Conservation (phyloP, 2,113 vertebrate genomes). For the Phalacrocorax carbo region DNA sequence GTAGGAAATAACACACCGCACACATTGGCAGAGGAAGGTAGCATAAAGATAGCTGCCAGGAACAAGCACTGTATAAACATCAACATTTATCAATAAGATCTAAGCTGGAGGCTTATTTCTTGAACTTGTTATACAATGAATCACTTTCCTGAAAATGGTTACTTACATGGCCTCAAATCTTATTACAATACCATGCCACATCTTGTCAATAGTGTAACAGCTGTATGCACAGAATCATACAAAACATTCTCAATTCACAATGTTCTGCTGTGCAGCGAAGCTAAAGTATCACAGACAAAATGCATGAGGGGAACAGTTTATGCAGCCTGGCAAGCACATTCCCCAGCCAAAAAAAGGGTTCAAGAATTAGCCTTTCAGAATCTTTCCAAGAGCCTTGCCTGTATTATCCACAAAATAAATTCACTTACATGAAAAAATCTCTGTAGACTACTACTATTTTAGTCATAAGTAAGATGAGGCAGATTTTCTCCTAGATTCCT, state of each 20-base stretch:
- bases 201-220: neutral
- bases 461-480: neutral
- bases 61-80: neutral
- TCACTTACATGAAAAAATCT: neutral
- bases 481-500: neutral
- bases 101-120: neutral
- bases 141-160: neutral
- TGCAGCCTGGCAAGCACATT: neutral
- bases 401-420: neutral
- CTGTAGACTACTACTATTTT: neutral
- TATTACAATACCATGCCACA: neutral
- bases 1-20: neutral
- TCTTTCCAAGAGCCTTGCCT: neutral
- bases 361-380: neutral
- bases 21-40: neutral
- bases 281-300: neutral
- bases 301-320: neutral
- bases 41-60: neutral
- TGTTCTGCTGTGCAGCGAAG: neutral
- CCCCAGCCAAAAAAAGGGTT: neutral
- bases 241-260: neutral
- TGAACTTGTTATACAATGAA: neutral
- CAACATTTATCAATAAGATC: neutral
- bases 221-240: neutral
- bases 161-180: neutral